Evolutionary conservation across 2,797 vertebrate genomes (phyloP).

Genomic region (Thripadectes ignobilis): DNA sequence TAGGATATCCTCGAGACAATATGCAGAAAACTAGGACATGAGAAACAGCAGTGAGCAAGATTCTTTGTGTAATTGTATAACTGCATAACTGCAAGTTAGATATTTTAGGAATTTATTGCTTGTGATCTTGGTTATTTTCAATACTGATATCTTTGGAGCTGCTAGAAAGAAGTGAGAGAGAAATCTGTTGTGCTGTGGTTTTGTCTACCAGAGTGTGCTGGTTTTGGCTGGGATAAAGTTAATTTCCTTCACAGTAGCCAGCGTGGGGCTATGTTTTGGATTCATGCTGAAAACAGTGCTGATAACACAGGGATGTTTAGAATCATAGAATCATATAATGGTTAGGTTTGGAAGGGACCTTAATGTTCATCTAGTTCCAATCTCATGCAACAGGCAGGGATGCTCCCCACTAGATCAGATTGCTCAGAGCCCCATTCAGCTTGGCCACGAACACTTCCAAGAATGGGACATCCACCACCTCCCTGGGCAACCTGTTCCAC

Average conservation of each 20-base stretch:
- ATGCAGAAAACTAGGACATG: not conserved
- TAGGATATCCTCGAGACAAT: not conserved
- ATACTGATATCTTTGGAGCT: not conserved
- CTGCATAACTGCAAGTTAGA: not conserved
- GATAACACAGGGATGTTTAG: not conserved
- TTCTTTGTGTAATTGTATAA: not conserved
- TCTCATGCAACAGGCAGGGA: not conserved
- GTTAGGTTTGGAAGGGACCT: not conserved
- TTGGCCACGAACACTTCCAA: not conserved
- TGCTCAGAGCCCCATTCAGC: not conserved
- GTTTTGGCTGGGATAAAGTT: not conserved
- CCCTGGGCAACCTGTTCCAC: not conserved
- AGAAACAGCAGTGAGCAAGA: not conserved
- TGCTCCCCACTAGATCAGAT: not conserved
- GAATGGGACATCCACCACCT: not conserved
- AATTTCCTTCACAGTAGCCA: not conserved
- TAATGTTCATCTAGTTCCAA: not conserved
- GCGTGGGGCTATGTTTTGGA: not conserved
- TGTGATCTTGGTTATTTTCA: slow-evolving; percentile 8
- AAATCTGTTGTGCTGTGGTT: not conserved
- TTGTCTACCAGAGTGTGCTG: not conserved
- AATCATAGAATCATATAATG: not conserved
- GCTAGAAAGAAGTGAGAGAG: not conserved
- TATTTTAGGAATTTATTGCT: not conserved
- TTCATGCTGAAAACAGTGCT: not conserved